Conservation (phyloP, 2,113 vertebrate species). For the Toxostoma redivivum region DNA sequence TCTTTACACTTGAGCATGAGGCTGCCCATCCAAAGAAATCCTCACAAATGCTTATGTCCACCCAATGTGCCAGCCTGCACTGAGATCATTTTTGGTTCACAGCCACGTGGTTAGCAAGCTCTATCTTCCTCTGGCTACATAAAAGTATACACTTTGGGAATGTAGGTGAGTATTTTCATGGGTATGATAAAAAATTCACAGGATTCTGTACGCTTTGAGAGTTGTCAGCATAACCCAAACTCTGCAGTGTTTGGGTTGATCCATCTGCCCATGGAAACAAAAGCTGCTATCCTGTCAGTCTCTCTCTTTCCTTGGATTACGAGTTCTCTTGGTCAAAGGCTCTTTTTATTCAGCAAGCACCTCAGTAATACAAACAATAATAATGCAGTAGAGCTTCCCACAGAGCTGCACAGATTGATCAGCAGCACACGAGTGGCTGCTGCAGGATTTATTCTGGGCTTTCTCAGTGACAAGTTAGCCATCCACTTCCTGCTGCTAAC, state of each 20-base stretch:
- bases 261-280: not conserved
- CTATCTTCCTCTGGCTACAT: not conserved
- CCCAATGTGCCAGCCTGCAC: not conserved
- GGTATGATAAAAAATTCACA: not conserved
- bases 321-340: not conserved
- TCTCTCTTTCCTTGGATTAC: not conserved
- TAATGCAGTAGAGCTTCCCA: not conserved
- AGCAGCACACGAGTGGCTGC: accelerated
- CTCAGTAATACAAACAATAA: not conserved
- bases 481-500: not conserved
- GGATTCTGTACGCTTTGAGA: not conserved
- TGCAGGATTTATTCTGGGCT: not conserved
- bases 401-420: not conserved
- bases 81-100: not conserved
- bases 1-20: not conserved
- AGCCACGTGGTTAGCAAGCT: not conserved
- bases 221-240: not conserved
- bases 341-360: not conserved
- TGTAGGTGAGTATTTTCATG: not conserved
- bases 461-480: not conserved
- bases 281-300: not conserved
- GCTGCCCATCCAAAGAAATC: not conserved
- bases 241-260: not conserved
- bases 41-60: not conserved
- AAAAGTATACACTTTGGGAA: not conserved